Conservation (phyloP, 37 sponge, comb jelly and placozoan species). For the Ianthella basta region DNA sequence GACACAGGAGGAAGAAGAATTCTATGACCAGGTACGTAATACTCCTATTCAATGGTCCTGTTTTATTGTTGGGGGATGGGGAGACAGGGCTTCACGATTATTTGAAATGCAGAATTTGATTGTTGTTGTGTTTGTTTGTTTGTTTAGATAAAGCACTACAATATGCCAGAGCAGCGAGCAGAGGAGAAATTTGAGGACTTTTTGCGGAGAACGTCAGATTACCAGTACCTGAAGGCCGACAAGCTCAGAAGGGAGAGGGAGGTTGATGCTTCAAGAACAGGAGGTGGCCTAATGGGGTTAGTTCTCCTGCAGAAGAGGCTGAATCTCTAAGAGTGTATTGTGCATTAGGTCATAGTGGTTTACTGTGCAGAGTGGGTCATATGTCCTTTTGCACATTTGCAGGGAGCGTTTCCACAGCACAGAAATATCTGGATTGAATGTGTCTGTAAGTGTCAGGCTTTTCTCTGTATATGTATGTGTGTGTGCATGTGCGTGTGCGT, state of each 20-base stretch:
- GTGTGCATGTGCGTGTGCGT: no score
- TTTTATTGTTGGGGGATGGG: background rate
- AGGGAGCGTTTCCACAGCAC: slow-evolving; percentile 60
- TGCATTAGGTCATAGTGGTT: background rate
- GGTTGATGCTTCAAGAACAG: slow-evolving; percentile 23
- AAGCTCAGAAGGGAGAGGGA: slow-evolving; percentile 32
- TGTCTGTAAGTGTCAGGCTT: slow-evolving; percentile 56
- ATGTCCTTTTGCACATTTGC: background rate
- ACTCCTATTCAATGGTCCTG: background rate
- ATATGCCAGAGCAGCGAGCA: slow-evolving; percentile 48
- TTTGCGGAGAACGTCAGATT: slow-evolving; percentile 70
- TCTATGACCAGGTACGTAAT: slow-evolving; percentile 67
- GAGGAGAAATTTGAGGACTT: slow-evolving; percentile 46
- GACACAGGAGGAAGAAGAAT: slow-evolving; percentile 66
- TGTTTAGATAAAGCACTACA: slow-evolving; percentile 37
- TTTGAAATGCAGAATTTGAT: background rate
- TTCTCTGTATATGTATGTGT: background rate
- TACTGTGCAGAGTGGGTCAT: background rate
- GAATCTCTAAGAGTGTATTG: no score
- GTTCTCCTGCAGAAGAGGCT: background rate
- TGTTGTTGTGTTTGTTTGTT: background rate
- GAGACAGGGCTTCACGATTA: background rate
- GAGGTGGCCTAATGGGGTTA: background rate
- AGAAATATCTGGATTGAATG: slow-evolving; percentile 44
- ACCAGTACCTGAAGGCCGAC: slow-evolving; percentile 58